Conservation (phyloP, 2,113 vertebrate genomes). For the Entelurus aequoreus region DNA sequence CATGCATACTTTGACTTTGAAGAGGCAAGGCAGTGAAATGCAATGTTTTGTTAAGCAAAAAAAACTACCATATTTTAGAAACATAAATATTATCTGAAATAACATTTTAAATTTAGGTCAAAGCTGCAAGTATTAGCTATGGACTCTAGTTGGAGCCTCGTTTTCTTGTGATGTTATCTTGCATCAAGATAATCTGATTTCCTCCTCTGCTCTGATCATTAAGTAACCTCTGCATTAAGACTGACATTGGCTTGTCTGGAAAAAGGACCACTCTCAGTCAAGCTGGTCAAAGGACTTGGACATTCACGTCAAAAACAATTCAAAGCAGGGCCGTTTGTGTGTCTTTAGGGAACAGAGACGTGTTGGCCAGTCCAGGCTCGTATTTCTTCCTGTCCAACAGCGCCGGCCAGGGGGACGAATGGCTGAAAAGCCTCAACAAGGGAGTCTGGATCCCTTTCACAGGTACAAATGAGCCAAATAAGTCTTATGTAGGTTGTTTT, state of each 20-base stretch:
- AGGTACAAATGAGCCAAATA: slow-evolving; percentile 43
- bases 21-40: slow-evolving; percentile 13
- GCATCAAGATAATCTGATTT: background rate
- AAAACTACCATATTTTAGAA: no score
- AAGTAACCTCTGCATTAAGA: background rate
- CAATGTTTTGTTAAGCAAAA: no score
- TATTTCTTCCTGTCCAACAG: slow-evolving; percentile 78
- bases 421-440: slow-evolving; percentile 75
- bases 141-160: background rate
- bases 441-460: slow-evolving; percentile 78
- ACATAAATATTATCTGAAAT: no score
- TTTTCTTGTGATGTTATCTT: background rate
- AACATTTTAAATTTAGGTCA: no score
- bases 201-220: background rate
- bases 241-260: background rate
- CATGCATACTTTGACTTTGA: slow-evolving; percentile 39
- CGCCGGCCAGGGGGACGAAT: slow-evolving; percentile 72
- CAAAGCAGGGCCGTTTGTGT: background rate
- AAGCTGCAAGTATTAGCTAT: no score
- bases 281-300: background rate
- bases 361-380: slow-evolving; percentile 71
- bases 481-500: background rate
- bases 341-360: slow-evolving; percentile 65
- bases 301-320: background rate
- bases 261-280: background rate